Base-by-base conservation (phyloP, 2,888 invertebrate genomes). In the Agrochola macilenta region DNA sequence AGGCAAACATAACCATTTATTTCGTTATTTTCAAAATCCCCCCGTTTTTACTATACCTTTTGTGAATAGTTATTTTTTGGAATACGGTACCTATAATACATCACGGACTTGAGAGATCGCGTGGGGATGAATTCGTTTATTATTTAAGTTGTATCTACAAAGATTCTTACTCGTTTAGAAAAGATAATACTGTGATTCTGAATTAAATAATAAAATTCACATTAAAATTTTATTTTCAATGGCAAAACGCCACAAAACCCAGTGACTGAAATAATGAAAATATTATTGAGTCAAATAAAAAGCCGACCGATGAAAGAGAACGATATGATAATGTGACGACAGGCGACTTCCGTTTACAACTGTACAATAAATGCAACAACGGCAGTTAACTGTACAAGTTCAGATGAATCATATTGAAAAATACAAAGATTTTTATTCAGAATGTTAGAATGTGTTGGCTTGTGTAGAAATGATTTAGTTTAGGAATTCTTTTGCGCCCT, bases 101-200 rank as follows among this genome's bases (percentile, higher is more conserved):
- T 80, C 64, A 60, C 52, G n/a, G n/a, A 39, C 43, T 66, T 46
- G 8, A 65, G 54, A 23, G 69, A 30, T 76, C 69, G 69, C 46
- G 69, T 58, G 35, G 65, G 57, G 60, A 65, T 80, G 39, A 80
- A 76, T 69, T 46, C n/a, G 35, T 79, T 76, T 80, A 82, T 69
- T 82, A 81, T 78, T 39, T 60, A 58, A 76, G 58, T 58, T 46
- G 11, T 69, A 65, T 69, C 65, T 23, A 46, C 39, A 9, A 58
- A 52, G 58, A 69, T 54, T 82, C 52, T 75, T 69, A 54, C n/a
- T 76, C 23, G 8, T 60, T 54, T 76, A 49, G 17, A 17, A 35
- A 60, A 46, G 3, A 54, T 64, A 52, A 58, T 9, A 20, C n/a
- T 17, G 7, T 35, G 26, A 43, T 70, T 60, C 8, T 66, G 66